Percentiles rank a stretch among this genome's conserved stretches.
Evolutionary conservation across 2,888 invertebrate species (phyloP).

Genomic region (Andrena marginata): DNA sequence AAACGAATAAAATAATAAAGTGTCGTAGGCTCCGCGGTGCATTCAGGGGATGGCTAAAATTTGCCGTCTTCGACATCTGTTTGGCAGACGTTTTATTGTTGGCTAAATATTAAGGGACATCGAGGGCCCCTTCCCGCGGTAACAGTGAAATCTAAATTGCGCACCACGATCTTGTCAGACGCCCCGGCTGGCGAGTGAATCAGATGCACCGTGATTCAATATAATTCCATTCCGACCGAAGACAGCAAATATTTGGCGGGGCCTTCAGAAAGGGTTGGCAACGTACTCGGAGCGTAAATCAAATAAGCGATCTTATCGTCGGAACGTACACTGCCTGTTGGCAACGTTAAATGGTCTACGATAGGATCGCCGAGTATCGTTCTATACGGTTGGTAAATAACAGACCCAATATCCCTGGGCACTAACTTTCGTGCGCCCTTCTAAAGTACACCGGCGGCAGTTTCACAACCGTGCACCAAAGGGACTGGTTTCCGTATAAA

Average conservation of each 20-base stretch:
- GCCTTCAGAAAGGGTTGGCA: conserved; percentile 49
- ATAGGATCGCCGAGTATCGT: conserved; percentile 32
- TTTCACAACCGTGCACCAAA: conserved; percentile 2
- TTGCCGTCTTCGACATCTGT: too few species aligned
- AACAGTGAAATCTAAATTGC: background rate
- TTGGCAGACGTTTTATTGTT: too few species aligned
- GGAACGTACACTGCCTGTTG: conserved; percentile 32
- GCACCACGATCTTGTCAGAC: conserved; percentile 17
- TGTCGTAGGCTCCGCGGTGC: too few species aligned
- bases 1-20: too few species aligned
- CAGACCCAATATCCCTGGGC: conserved; percentile 4
- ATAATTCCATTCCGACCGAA: conserved; percentile 44
- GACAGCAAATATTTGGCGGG: conserved; percentile 52
- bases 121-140: too few species aligned
- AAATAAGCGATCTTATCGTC: conserved; percentile 56
- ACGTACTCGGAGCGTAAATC: conserved; percentile 47
- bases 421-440: conserved; percentile 11
- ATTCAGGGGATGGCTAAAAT: too few species aligned
- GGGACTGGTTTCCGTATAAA: background rate
- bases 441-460: background rate
- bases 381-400: conserved; percentile 36
- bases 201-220: conserved; percentile 38
- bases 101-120: too few species aligned
- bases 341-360: conserved; percentile 42
- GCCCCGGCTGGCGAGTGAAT: conserved; percentile 30